Percentiles rank a stretch among this genome's conserved stretches.
phyloP scores from a whole-genome alignment of 1,140 invertebrate genomes.

The Drosophila equinoxialis region DNA sequence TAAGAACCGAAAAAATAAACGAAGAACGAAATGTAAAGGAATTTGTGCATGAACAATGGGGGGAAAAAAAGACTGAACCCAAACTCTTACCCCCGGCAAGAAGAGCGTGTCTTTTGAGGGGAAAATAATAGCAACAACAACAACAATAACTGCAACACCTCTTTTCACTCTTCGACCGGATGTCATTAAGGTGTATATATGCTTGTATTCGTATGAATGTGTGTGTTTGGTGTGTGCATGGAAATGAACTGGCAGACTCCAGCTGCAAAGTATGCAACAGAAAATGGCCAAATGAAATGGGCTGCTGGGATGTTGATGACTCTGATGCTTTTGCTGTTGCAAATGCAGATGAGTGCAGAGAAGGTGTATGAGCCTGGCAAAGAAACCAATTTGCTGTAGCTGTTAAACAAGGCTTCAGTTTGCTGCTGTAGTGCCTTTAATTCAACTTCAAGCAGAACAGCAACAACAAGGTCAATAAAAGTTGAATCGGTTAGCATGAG shows the following conservation, averaged over 20 bases:
- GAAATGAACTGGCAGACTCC: conserved; percentile 63
- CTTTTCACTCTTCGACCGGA: conserved; percentile 44
- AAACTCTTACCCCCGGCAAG: conserved; percentile 29
- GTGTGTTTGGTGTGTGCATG: conserved; percentile 36
- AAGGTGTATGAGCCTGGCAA: conserved; percentile 56
- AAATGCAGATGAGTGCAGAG: background rate
- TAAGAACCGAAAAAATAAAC: conserved; percentile 43
- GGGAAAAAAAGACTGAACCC: conserved; percentile 26
- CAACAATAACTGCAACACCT: conserved; percentile 24
- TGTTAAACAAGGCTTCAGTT: conserved; percentile 43
- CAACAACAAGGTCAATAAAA: conserved; percentile 46
- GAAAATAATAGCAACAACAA: conserved; percentile 18
- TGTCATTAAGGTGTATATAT: conserved; percentile 65
- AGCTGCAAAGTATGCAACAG: conserved; percentile 55
- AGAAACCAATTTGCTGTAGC: conserved; percentile 73
- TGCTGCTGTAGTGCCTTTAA: conserved; percentile 41
- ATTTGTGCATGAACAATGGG: conserved; percentile 77
- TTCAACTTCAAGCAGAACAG: conserved; percentile 41
- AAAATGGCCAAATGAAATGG: conserved; percentile 50
- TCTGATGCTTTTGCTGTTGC: background rate
- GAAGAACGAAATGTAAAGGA: conserved; percentile 38
- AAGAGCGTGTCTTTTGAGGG: conserved; percentile 38
- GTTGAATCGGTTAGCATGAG: conserved; percentile 35
- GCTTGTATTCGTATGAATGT: background rate
- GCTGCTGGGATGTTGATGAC: conserved; percentile 10